Evolutionary conservation across 2,113 vertebrate species (phyloP).

Genomic region (Meles meles): DNA sequence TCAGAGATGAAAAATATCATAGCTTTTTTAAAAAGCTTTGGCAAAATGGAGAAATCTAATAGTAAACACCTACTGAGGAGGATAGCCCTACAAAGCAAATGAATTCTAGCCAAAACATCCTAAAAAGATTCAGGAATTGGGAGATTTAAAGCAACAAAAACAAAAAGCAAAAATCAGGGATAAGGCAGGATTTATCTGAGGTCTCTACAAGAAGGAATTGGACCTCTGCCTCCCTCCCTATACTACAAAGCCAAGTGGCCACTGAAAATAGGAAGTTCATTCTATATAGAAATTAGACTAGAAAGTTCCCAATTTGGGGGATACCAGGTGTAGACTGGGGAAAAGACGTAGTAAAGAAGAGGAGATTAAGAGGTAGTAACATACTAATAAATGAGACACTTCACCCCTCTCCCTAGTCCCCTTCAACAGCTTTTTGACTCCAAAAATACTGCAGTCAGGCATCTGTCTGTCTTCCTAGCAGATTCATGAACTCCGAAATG

Average conservation of each 20-base stretch:
- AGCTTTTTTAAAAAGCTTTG: background rate
- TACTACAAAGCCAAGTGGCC: background rate
- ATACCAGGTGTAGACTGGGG: background rate
- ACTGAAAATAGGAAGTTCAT: background rate
- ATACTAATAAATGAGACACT: background rate
- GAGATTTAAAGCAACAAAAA: background rate
- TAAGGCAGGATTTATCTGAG: background rate
- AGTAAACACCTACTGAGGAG: background rate
- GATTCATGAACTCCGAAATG: background rate
- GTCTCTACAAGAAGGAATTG: background rate
- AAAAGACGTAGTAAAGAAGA: background rate
- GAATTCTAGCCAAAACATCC: background rate
- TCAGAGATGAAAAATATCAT: background rate
- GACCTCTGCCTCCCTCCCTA: background rate
- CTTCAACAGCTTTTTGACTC: background rate
- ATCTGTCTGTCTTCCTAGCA: background rate
- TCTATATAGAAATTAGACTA: background rate
- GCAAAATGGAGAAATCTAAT: background rate
- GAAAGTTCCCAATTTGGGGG: background rate
- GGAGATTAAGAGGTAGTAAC: background rate
- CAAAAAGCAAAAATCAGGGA: background rate
- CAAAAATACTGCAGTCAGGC: background rate
- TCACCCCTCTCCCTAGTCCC: background rate
- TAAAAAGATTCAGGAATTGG: background rate
- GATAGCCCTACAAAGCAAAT: background rate